These are phyloP conservation scores for Zonitis immaculata DNA, from an alignment of 2,888 invertebrate species.

Conservation along the genomic window DNA sequence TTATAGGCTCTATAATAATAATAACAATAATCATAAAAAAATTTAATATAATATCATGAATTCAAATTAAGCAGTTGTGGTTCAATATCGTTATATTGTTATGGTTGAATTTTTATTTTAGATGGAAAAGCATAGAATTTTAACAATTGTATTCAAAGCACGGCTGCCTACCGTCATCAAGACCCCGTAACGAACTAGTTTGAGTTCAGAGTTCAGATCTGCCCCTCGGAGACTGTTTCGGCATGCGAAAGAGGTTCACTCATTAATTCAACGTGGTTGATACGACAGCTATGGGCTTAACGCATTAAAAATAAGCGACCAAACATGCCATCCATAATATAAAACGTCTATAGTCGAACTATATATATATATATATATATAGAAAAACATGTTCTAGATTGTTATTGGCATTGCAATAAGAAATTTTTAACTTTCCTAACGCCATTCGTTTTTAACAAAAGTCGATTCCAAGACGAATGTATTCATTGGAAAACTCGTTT, in stretches of 20 bases:
- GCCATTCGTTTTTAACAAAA: too few species aligned
- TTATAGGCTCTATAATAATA: constrained; percentile 66
- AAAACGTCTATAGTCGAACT: constrained; percentile 36
- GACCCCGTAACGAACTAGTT: constrained; percentile 33
- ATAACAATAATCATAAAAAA: constrained; percentile 3
- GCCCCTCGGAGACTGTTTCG: constrained; percentile 19
- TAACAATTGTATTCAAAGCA: constrained; percentile 31
- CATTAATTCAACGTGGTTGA: constrained; percentile 37
- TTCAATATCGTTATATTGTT: background rate
- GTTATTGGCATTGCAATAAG: too few species aligned
- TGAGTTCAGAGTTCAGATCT: constrained; percentile 12
- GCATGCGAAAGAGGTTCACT: constrained; percentile 32
- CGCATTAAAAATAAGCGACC: constrained; percentile 21
- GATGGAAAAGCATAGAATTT: background rate
- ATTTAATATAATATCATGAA: too few species aligned
- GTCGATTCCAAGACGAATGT: too few species aligned
- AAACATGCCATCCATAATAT: constrained; percentile 13
- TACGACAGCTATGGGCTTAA: constrained; percentile 28
- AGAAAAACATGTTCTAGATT: too few species aligned
- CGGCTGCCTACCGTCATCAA: constrained; percentile 32
- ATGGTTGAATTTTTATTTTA: background rate
- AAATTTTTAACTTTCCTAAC: too few species aligned
- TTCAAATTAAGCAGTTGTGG: background rate
- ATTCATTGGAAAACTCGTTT: too few species aligned
- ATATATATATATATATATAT: too few species aligned